These are phyloP conservation scores for Rhabdornis inornatus DNA, from an alignment of 2,113 vertebrate genomes.

Conservation along the genomic window DNA sequence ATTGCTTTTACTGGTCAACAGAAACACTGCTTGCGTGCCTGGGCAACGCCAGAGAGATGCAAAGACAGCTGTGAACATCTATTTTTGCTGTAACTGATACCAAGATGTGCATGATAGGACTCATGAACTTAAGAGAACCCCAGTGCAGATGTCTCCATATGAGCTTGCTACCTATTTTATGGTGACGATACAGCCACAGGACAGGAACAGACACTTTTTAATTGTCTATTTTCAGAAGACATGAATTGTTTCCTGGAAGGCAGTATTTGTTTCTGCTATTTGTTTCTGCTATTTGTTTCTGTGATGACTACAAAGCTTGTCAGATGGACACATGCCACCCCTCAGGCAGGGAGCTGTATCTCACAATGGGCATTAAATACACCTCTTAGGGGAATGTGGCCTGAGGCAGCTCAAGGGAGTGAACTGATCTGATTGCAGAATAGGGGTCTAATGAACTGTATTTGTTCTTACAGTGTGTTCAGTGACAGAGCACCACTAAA, in stretches of 20 bases:
- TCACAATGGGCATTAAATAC: neutral
- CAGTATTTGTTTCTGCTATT: neutral
- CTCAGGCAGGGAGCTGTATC: neutral
- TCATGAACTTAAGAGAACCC: neutral
- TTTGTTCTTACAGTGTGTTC: neutral
- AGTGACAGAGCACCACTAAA: neutral
- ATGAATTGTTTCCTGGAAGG: neutral
- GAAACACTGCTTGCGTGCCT: neutral
- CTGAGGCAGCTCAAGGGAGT: neutral
- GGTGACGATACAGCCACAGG: neutral
- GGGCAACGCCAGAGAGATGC: neutral
- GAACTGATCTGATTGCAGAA: neutral
- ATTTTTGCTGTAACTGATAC: neutral
- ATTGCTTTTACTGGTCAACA: neutral
- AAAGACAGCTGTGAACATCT: neutral
- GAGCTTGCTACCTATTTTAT: neutral
- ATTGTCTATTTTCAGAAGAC: neutral
- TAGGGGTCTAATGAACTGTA: neutral
- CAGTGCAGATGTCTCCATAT: neutral
- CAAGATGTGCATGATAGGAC: neutral
- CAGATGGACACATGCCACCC: neutral
- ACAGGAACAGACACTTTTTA: neutral
- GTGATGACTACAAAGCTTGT: neutral
- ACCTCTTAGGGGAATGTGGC: neutral
- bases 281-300: neutral